Conservation (phyloP, 1,140 invertebrate species). For the Olivierus martensii region DNA sequence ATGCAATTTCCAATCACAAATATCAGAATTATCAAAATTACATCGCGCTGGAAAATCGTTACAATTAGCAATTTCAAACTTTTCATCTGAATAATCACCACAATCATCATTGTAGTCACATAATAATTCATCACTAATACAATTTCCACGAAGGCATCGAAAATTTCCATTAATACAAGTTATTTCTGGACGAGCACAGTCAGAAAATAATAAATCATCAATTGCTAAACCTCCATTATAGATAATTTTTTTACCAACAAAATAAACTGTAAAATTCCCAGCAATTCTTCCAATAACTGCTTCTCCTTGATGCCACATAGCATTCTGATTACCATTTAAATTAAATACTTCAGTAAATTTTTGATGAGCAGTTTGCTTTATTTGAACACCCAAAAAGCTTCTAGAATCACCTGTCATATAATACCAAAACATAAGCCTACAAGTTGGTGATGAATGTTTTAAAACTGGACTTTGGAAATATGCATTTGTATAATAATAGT, state of each 20-base stretch:
- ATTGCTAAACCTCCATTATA: constrained; percentile 4
- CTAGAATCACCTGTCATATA: background rate
- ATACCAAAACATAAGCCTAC: constrained; percentile 13
- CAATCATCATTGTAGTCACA: constrained; percentile 19
- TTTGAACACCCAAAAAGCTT: constrained; percentile 1
- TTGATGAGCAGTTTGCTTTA: background rate
- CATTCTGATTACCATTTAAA: background rate
- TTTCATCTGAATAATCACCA: constrained; percentile 20
- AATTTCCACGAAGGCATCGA: constrained; percentile 11
- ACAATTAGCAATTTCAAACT: constrained; percentile 6
- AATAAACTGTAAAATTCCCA: constrained; percentile 4
- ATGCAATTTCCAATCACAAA: constrained; percentile 7
- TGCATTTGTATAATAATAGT: background rate
- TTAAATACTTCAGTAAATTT: background rate
- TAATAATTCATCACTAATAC: constrained; percentile 7
- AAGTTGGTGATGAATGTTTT: constrained; percentile 5
- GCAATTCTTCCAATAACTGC: constrained; percentile 12
- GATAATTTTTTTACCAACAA: constrained; percentile 4
- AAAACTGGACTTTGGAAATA: constrained; percentile 8
- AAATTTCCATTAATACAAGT: constrained; percentile 9
- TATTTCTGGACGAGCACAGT: constrained; percentile 8
- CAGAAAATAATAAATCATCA: constrained; percentile 13
- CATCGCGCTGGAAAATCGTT: constrained; percentile 11
- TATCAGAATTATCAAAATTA: constrained; percentile 12
- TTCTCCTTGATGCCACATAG: constrained; percentile 7